Evolutionary conservation across 1,140 invertebrate species (phyloP), one percentile per base, ranked within the genome.

Genomic region (Pseudobourletiella spinata): DNA sequence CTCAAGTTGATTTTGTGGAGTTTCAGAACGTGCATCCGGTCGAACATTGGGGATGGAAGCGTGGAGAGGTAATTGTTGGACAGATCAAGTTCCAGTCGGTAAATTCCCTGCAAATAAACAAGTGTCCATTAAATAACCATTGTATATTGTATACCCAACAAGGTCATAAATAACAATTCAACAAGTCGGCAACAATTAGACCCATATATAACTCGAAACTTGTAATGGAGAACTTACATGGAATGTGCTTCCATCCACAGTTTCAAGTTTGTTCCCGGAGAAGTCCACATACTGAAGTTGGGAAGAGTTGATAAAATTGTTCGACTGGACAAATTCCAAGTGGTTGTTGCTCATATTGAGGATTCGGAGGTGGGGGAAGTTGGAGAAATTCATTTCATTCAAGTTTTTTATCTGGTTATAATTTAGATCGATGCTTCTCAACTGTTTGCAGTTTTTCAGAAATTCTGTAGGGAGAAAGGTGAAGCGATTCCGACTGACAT

Each of bases 271-370:
- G 73, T 95, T 95, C 25, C 74, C 66, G 1, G 85, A 83, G 39
- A 95, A 75, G 75, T 92, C 85, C 26, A 95, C 72, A 15, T 82
- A 71, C 73, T 93, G 90, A 57, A 94, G 78, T 75, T 91, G 89
- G 0, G 88, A 85, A 0, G 90, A 94, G 72, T 94, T 94, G 67
- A 91, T 85, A 73, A 94, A 94, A 0, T 89, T 86, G 76, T 88
- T 84, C 76, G 91, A 88, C 65, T 85, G 86, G 14, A 95, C 81
- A 57, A 82, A 80, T 70, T 89, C 87, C 64, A 95, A 80, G 65
- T 83, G 76, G 72, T 94, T 94, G 59, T 83, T 72, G 0, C 83
- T 80, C 14, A 94, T 73, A 64, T 85, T 76, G 25, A 95, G 73
- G 1, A 78, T 76, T 58, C 84, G 79, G 1, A 94, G 75, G 56